A percentile compares a stretch with the other conserved stretches of the same genome.
Conservation (phyloP, 2,113 vertebrate species). For the Macrotus californicus region DNA sequence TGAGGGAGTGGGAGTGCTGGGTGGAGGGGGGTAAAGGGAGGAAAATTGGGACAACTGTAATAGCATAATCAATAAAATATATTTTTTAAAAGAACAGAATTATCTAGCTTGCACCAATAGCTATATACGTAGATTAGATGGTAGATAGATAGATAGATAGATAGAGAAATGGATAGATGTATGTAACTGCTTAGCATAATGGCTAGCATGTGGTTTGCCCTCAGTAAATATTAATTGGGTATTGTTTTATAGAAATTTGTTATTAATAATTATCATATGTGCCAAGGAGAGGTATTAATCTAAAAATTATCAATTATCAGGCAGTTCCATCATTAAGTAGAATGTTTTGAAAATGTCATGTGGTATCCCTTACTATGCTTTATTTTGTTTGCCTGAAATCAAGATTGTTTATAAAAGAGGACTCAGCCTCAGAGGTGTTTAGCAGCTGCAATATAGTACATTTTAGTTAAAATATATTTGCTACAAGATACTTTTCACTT, state of each 20-base stretch:
- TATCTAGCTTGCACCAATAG: background rate
- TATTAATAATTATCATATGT: background rate
- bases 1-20: too few species aligned
- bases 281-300: background rate
- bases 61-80: too few species aligned
- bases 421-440: constrained; percentile 1
- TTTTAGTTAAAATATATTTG: constrained; percentile 45
- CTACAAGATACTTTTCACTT: constrained; percentile 6
- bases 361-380: background rate
- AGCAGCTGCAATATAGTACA: background rate
- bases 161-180: background rate
- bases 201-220: background rate
- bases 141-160: background rate
- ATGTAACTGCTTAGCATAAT: background rate
- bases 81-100: background rate
- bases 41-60: too few species aligned
- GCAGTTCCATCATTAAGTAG: background rate
- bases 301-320: background rate
- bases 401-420: background rate
- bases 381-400: constrained; percentile 23
- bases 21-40: too few species aligned
- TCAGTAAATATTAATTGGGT: background rate
- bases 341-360: background rate
- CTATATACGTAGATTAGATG: background rate
- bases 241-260: background rate